Evolutionary conservation across 2,888 invertebrate genomes (phyloP), one percentile per base, ranked within the genome.

Genomic region (Myopa tessellatipennis): DNA sequence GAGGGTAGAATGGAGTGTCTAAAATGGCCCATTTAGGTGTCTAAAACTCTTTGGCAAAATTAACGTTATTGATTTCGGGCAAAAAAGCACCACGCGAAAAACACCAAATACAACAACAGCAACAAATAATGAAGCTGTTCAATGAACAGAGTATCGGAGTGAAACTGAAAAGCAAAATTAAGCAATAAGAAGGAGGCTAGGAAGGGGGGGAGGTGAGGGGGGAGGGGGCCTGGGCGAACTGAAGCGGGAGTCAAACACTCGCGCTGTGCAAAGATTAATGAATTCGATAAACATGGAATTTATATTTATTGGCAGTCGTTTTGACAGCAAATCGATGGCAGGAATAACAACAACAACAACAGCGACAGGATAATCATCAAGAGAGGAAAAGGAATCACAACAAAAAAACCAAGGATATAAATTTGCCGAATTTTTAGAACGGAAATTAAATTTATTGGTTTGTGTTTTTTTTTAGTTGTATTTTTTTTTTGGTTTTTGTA

Each of bases 371-470:
- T 45, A 45, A 45, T 45, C 45, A 45, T 45, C 45, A 45, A 45
- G 6, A 45, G 10, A n/a, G n/a, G n/a, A 45, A 45, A 45, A 45
- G 7, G 10, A 45, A 45, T n/a, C 14, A 67, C 3, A 67, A 55
- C 4, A 67, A 3, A n/a, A 38, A 65, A 65, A 3, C 38, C 36
- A 67, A 40, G 40, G 40, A n/a, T 52, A 58, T 72, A 72, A 72
- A 72, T 72, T 72, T 60, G 18, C 18, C 12, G 10, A 72, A 60
- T 55, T 72, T 72, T 38, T 18, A 16, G 26, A 72, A 40, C 74
- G 65, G 65, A 74, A 74, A 74, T 74, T 74, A 34, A 74, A 26
- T 74, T 74, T 65, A 34, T 34, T 74, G 45, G 40, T 63, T 67
- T 38, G 36, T 40, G n/a, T 34, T 63, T 60, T 63, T 65, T 65